These are phyloP conservation scores for Charanyca ferruginea DNA, from an alignment of 2,888 invertebrate genomes.

Conservation along the genomic window DNA sequence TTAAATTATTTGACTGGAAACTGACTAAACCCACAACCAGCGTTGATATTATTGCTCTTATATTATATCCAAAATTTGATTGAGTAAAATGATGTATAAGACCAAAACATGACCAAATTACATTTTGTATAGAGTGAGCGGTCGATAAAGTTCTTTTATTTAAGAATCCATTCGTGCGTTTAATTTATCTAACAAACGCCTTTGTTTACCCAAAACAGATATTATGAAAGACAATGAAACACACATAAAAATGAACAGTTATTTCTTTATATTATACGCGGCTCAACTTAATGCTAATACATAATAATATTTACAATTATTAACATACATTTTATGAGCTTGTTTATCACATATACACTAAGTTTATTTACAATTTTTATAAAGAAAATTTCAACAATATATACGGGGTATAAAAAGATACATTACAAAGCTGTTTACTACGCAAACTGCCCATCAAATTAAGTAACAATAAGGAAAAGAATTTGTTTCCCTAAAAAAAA, in stretches of 20 bases:
- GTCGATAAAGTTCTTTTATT: background rate
- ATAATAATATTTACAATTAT: slow-evolving; percentile 81
- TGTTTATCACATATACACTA: slow-evolving; percentile 71
- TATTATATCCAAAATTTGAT: too few relatives aligned
- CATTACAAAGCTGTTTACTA: background rate
- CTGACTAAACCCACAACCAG: too few relatives aligned
- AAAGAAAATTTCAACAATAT: slow-evolving; percentile 24
- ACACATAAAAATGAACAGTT: slow-evolving; percentile 81
- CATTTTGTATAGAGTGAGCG: too few relatives aligned
- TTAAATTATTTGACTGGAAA: too few relatives aligned
- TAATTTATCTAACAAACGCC: slow-evolving; percentile 19
- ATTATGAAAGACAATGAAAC: slow-evolving; percentile 72
- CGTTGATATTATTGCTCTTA: too few relatives aligned
- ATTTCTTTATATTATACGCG: slow-evolving; percentile 78
- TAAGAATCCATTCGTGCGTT: slow-evolving; percentile 14
- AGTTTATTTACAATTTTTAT: slow-evolving; percentile 62
- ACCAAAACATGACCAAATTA: too few relatives aligned
- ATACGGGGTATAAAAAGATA: background rate
- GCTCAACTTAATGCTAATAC: slow-evolving; percentile 73
- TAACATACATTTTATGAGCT: slow-evolving; percentile 72
- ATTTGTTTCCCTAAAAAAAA: too few relatives aligned
- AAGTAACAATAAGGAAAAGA: background rate
- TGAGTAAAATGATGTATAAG: too few relatives aligned
- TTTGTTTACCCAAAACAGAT: slow-evolving; percentile 21
- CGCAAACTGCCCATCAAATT: background rate